Evolutionary conservation across 1,140 invertebrate species (phyloP), one percentile per base, ranked within the genome.

Genomic region (Harpegnathos saltator): DNA sequence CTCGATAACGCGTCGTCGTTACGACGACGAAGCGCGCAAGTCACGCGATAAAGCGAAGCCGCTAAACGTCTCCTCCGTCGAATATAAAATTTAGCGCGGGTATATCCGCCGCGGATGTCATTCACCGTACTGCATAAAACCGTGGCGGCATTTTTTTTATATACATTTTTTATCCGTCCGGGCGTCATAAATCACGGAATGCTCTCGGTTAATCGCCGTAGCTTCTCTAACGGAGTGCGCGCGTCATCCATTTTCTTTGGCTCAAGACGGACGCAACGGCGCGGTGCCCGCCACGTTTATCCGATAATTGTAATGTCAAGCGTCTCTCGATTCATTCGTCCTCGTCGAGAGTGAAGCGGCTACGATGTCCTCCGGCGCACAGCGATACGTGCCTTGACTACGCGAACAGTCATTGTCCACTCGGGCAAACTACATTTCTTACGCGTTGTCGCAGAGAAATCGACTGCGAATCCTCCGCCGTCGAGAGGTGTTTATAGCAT

Each of bases 221-320:
- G 75, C 65, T 80, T 38, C 65, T 80, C 29, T 54, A 58, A 58
- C 65, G 26, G 75, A 17, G 44, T 33, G 29, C 29, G 24, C 26
- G 33, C 75, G 26, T 69, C 75, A 80, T 80, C 65, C 75, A 69
- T 80, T 80, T 80, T 80, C 75, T 80, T 80, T 71, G 65, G 52
- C 65, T 80, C 69, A 71, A 80, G 75, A 80, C 75, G 65, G 65
- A 80, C 75, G 50, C 66, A 69, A 69, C 65, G 29, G 29, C 29
- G 75, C 29, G 75, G 19, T 78, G 75, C 75, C 75, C 75, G 75
- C 75, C 52, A 80, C 75, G 65, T 80, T 80, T 69, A 69, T 71
- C 65, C 75, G 65, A 80, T 80, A 80, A 80, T 80, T 80, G 75
- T 80, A 80, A 80, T 80, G 75, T 80, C 75, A 80, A 80, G 75